Evolutionary conservation across 2,113 vertebrate genomes (phyloP), one percentile per base, ranked within the genome.

Genomic region (Trogon melanurus): DNA sequence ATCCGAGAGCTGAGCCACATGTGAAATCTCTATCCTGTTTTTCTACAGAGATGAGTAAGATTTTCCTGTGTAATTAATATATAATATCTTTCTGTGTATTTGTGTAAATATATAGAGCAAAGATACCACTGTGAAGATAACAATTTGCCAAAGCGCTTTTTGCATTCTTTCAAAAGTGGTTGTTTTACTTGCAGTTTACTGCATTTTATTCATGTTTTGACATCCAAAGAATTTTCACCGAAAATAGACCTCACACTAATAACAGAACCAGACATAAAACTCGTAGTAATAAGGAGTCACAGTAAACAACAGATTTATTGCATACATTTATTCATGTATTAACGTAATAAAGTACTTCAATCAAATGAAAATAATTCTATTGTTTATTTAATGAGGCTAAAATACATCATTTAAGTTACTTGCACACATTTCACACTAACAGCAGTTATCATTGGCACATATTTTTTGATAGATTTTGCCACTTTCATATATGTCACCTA

Each of bases 21-120:
- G 90, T 76, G 88, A 96, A 97, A 97, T 97, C 94, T 97, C 89
- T 94, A 97, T 88, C 95, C 91, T 97, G 94, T 98, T 97, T 98
- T 98, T 98, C 96, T 98, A 98, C 96, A 57, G 81, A 98, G 80
- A 98, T 98, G 98, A 98, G 96, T 98, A 98, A 98, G 89, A 97
- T 97, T 98, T 98, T 98, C 98, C 98, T 98, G 94, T 97, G 89
- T 88, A 95, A 95, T 96, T 97, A 96, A 96, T 96, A 72, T 84
- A 76, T 81, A 94, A 93, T 94, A 95, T 90, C 85, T 96, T 93
- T 94, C 94, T 82, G 89, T 79, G 87, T 94, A 70, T 91, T 94
- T 96, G 61, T 92, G 89, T 96, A 96, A 95, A 95, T 87, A 95
- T 48, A 73, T 16, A 62, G 91, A 94, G 84, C 92, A 94, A 89